Percentiles rank a stretch among this genome's conserved stretches.
Conservation (phyloP, 1,140 invertebrate genomes). For the Zaprionus gabonicus region DNA sequence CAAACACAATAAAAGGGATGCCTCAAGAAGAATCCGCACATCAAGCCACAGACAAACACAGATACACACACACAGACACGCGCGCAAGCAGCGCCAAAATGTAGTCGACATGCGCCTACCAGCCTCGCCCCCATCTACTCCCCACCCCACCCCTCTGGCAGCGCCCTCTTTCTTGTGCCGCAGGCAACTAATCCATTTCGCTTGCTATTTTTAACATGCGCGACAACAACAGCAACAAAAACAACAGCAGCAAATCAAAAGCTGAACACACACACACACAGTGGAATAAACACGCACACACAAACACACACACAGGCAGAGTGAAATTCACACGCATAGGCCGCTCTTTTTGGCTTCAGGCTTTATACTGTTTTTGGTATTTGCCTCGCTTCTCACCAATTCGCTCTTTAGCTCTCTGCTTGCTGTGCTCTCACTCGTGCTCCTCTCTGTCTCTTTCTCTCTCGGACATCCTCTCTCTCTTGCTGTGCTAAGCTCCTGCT, state of each 20-base stretch:
- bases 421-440: slow-evolving; percentile 19
- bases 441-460: slow-evolving; percentile 20
- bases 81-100: slow-evolving; percentile 21
- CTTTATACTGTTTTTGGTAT: slow-evolving; percentile 45
- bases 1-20: slow-evolving; percentile 50
- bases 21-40: slow-evolving; percentile 26
- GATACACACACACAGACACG: slow-evolving; percentile 6
- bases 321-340: slow-evolving; percentile 35
- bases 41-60: slow-evolving; percentile 24
- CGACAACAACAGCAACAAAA: slow-evolving; percentile 49
- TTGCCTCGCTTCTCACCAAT: slow-evolving; percentile 19
- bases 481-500: slow-evolving; percentile 31
- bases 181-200: slow-evolving; percentile 74
- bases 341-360: slow-evolving; percentile 54
- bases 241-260: slow-evolving; percentile 66
- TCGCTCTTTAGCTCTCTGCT: slow-evolving; percentile 25
- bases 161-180: slow-evolving; percentile 24
- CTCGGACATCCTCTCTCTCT: slow-evolving; percentile 1
- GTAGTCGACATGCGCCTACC: slow-evolving; percentile 56
- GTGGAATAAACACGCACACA: slow-evolving; percentile 13
- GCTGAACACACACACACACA: slow-evolving; percentile 44
- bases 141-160: slow-evolving; percentile 11
- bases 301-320: slow-evolving; percentile 3
- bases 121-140: slow-evolving; percentile 26
- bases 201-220: slow-evolving; percentile 78